Conservation (phyloP, 2,113 vertebrate species). For the Sminthopsis crassicaudata region DNA sequence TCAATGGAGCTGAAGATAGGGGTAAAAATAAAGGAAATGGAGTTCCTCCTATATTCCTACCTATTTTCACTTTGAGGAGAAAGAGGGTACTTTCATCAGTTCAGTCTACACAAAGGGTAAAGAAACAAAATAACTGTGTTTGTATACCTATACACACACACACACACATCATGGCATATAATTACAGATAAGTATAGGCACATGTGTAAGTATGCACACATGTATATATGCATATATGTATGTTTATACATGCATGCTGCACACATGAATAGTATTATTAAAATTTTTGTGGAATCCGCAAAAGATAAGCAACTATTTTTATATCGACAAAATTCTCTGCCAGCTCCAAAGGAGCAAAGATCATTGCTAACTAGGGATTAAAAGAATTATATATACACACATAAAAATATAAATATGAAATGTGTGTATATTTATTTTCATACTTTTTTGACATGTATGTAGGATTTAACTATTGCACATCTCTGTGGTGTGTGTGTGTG, state of each 20-base stretch:
- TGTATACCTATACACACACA: not conserved
- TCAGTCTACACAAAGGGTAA: not conserved
- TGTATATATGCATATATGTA: too few species aligned
- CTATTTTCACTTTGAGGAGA: constrained; percentile 25
- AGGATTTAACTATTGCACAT: not conserved
- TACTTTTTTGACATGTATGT: not conserved
- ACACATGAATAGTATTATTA: not conserved
- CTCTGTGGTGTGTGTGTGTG: too few species aligned
- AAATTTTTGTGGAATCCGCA: not conserved
- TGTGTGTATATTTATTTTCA: not conserved
- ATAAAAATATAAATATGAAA: not conserved
- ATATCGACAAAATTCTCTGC: not conserved
- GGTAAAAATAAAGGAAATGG: constrained; percentile 41
- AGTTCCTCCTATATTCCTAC: not conserved
- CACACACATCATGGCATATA: too few species aligned
- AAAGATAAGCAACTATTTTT: not conserved
- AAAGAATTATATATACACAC: not conserved
- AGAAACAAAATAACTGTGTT: not conserved
- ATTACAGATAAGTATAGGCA: too few species aligned
- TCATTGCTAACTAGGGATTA: not conserved
- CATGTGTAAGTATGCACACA: too few species aligned
- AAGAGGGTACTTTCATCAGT: not conserved
- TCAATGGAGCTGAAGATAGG: constrained; percentile 1
- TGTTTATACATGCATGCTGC: not conserved
- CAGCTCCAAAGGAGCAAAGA: not conserved